phyloP scores from a whole-genome alignment of 2,797 vertebrate species.

The Dromococcyx pavoninus region DNA sequence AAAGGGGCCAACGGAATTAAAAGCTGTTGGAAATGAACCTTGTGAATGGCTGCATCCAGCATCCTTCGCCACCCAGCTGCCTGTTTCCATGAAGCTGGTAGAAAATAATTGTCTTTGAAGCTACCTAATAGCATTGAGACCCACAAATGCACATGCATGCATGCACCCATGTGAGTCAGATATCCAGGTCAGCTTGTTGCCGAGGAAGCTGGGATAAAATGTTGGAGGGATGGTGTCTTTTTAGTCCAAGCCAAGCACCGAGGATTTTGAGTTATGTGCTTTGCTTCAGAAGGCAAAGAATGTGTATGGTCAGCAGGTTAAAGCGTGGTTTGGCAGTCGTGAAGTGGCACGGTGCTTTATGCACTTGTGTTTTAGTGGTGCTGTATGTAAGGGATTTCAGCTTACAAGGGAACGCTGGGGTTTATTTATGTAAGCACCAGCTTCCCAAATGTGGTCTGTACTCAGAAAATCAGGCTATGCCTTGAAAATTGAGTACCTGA shows the following conservation, averaged over 20 bases:
- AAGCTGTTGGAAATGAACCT: conserved; percentile 34
- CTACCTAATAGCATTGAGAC: not conserved
- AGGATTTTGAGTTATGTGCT: not conserved
- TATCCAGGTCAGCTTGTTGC: not conserved
- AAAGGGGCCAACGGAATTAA: not conserved
- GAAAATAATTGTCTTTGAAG: conserved; percentile 28
- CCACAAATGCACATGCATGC: not conserved
- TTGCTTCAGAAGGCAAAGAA: not conserved
- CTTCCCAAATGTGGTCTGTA: not conserved
- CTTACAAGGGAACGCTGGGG: not conserved
- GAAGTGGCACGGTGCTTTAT: not conserved
- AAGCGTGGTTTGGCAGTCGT: accelerated
- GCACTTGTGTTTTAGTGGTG: not conserved
- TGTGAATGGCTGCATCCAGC: accelerated
- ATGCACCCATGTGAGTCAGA: not conserved
- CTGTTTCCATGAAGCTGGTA: not conserved
- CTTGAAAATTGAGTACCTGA: accelerated
- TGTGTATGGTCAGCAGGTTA: not conserved
- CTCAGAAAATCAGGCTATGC: not conserved
- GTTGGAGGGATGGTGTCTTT: not conserved
- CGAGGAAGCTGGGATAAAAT: not conserved
- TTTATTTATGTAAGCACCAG: not conserved
- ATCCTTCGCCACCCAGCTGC: not conserved
- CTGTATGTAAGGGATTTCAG: accelerated
- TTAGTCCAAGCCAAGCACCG: not conserved